Evolutionary conservation across 2,797 vertebrate species (phyloP).

Genomic region (Dendrocincla tyrannina): DNA sequence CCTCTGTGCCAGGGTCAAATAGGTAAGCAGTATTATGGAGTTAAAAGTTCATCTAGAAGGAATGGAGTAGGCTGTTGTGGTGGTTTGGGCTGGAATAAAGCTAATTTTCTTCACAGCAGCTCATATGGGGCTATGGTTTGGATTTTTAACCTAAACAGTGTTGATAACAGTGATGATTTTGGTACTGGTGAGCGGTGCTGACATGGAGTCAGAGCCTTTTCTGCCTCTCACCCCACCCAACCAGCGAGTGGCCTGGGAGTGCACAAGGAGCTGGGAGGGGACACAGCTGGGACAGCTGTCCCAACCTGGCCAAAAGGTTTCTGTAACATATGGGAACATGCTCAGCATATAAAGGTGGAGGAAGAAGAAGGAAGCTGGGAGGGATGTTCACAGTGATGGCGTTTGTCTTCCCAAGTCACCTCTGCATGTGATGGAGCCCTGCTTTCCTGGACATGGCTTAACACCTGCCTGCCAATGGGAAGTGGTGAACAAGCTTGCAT

Average conservation of each 20-base stretch:
- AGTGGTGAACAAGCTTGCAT: neutral
- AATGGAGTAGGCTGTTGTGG: neutral
- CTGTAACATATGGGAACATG: neutral
- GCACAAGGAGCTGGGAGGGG: neutral
- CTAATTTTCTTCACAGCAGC: neutral
- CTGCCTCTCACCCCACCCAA: neutral
- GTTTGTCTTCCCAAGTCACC: neutral
- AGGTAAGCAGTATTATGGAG: neutral
- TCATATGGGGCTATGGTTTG: neutral
- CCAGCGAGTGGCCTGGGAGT: neutral
- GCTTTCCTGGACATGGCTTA: neutral
- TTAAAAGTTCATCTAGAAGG: neutral
- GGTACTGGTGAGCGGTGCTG: neutral
- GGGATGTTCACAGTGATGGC: accelerated
- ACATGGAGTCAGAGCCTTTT: neutral
- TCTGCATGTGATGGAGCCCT: too few relatives aligned
- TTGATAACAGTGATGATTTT: neutral
- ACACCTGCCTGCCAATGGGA: neutral
- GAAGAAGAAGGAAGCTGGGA: neutral
- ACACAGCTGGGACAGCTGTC: neutral
- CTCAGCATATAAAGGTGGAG: neutral
- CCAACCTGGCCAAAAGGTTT: neutral
- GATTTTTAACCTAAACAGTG: neutral
- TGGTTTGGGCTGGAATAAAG: neutral
- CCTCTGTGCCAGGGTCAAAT: accelerated